phyloP scores from a whole-genome alignment of 2,113 vertebrate genomes.

The Pimephales promelas region DNA sequence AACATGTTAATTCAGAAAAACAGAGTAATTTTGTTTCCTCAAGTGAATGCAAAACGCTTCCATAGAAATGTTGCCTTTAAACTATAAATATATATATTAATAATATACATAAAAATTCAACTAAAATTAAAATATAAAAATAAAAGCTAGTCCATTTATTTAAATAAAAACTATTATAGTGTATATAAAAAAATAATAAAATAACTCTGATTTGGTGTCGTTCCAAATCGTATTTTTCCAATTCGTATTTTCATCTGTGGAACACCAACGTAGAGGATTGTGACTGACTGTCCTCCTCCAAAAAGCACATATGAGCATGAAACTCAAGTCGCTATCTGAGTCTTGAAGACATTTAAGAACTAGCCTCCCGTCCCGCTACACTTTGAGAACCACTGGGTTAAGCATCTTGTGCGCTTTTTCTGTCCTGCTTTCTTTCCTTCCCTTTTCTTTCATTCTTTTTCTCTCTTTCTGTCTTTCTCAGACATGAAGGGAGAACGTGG shows the following conservation, averaged over 20 bases:
- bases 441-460: slow-evolving; percentile 22
- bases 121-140: background rate
- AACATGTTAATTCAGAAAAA: no score
- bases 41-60: no score
- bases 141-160: background rate
- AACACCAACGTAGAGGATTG: background rate
- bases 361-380: background rate
- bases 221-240: background rate
- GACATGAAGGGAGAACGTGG: slow-evolving; percentile 95
- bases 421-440: background rate
- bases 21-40: no score
- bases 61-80: no score
- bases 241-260: background rate
- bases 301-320: background rate
- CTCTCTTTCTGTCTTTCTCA: slow-evolving; percentile 61
- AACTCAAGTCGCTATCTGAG: background rate
- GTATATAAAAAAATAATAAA: background rate
- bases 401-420: background rate
- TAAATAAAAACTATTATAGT: background rate
- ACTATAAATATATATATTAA: no score
- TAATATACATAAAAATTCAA: background rate
- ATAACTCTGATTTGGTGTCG: background rate
- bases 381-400: slow-evolving; percentile 17
- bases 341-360: background rate
- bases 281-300: background rate